phyloP scores from a whole-genome alignment of 2,113 vertebrate species.

The Equus przewalskii region DNA sequence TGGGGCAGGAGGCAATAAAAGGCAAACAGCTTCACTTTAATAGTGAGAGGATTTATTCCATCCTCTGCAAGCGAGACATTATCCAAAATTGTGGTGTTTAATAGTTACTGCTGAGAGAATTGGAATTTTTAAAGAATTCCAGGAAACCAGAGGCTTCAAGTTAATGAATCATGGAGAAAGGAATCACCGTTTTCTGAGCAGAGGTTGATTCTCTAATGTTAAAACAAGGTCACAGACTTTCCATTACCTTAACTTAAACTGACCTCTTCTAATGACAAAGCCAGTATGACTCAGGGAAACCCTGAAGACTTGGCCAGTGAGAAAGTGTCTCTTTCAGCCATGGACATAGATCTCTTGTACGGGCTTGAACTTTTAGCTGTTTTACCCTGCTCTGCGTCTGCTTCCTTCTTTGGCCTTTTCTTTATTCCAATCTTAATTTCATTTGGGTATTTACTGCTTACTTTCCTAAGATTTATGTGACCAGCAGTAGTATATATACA shows the following conservation, averaged over 20 bases:
- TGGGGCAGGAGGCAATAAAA: not conserved
- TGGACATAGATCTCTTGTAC: not conserved
- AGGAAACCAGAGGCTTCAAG: conserved; percentile 57
- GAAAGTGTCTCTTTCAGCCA: not conserved
- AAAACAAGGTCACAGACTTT: not conserved
- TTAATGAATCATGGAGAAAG: conserved; percentile 56
- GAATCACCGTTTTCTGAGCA: conserved; percentile 40
- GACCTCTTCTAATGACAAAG: conserved; percentile 43
- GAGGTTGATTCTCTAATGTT: conserved; percentile 25
- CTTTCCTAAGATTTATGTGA: not conserved
- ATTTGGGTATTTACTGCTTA: conserved; percentile 5
- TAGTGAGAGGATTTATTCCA: not conserved
- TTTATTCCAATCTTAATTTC: conserved; percentile 43
- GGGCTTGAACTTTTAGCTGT: not conserved
- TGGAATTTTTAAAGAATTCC: conserved; percentile 69
- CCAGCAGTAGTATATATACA: not conserved
- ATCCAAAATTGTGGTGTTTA: conserved; percentile 16
- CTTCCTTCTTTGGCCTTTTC: conserved; percentile 44
- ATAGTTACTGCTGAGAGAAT: conserved; percentile 6
- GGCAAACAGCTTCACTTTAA: not conserved
- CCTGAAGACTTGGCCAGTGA: not conserved
- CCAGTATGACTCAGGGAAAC: not conserved
- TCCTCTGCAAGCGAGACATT: not conserved
- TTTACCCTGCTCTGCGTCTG: not conserved
- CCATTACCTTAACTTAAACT: conserved; percentile 23